Base-by-base conservation (phyloP, 2,888 invertebrate genomes). In the Nudaria mundana region DNA sequence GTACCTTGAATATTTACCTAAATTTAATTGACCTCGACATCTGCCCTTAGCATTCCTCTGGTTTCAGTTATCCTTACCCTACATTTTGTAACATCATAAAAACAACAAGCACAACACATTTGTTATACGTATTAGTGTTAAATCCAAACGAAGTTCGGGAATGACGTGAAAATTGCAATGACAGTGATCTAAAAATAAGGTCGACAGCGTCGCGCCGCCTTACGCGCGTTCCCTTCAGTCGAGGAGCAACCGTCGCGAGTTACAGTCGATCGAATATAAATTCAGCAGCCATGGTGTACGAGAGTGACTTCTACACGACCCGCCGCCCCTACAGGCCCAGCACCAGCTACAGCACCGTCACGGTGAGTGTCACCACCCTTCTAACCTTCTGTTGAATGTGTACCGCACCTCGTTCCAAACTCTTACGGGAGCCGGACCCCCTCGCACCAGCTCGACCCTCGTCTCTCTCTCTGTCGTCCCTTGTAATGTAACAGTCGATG, bases 261-360 rank as follows among this genome's bases (percentile, higher is more conserved):
- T 78, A 72, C 76, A 82, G 78, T 74, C 87, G 83, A 83, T 81
- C 81, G 81, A 82, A 55, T 55, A 58, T 53, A 61, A 63, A 63
- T 63, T 68, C 76, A 79, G 71, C 81, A 84, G 76, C 79, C 87
- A 96, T 96, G 96, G 96, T 96, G 90, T 96, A 96, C 94, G 95
- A 95, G 91, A 94, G 94, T 91, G 96, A 96, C 90, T 96, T 95
- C 90, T 95, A 95, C 89, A 95, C 96, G 74, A 94, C 94, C 85
- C 94, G 96, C 89, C 93, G 96, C 89, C 94, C 95, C 59, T 91
- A 93, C 83, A 89, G 94, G 86, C 93, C 92, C 52, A 92, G 93
- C 73, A 94, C 94, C 90, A 93, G 92, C 80, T 91, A 94, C 81
- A 94, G 95, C 94, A 43, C 34, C 25, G 94, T 95, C 90, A 93